Base-by-base conservation (phyloP, 2,888 invertebrate genomes). In the Lasioglossum vierecki region DNA sequence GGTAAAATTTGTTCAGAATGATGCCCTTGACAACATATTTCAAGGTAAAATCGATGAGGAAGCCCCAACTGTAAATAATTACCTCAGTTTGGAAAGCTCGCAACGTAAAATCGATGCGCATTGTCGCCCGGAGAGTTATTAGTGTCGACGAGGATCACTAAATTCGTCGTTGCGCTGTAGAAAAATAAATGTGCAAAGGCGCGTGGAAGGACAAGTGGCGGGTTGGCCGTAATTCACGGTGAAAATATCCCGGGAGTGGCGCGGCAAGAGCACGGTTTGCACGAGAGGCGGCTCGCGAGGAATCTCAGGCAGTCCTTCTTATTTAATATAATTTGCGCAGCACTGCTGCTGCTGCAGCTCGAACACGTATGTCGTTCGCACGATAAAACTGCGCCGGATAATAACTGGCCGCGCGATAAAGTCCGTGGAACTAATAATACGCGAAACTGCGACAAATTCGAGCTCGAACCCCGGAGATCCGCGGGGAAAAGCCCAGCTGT, bases 371-470 rank as follows among this genome's bases (percentile, higher is more conserved):
- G 57, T 41, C 53, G 63, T 30, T 44, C 13, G 76, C 75, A 30
- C 79, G 83, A 86, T 82, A 85, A 86, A 86, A 86, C 82, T 80
- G 39, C 49, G 49, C 6, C 71, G 81, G 71, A 76, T 89, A 86
- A 89, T 89, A 89, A 85, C 79, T 82, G 83, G 79, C 46, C 57
- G 53, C 76, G 86, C 53, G 53, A 89, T 89, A 86, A 89, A 88
- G 85, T 86, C 72, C 75, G 44, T 68, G 75, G 53, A 76, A 80
- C 82, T 90, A 87, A 88, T 90, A 88, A 88, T 84, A 79, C 84
- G 75, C 79, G 53, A 82, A 88, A 83, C 75, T 81, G 74, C 73
- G 83, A 86, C 88, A 86, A 86, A 86, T 85, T 89, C 73, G 18
- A 53, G 79, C 82, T 73, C 79, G 76, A 85, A 74, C 49, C 66